Evolutionary conservation across 1,140 invertebrate genomes (phyloP).

Genomic region (Plodia interpunctella): DNA sequence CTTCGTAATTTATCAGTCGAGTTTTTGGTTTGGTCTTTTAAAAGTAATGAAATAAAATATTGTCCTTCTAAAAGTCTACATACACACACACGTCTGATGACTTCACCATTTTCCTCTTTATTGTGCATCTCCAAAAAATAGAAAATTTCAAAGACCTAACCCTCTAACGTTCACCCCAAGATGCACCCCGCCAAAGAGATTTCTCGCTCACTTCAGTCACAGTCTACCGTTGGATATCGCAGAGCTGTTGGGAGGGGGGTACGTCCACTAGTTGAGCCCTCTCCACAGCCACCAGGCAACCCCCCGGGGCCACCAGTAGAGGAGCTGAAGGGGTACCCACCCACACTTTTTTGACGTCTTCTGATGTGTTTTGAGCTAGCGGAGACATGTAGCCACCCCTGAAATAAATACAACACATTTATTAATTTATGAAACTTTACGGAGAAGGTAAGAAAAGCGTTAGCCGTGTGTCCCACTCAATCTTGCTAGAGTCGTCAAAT

Average conservation of each 20-base stretch:
- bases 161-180: constrained; percentile 30
- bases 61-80: not conserved
- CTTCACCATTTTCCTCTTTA: too few relatives aligned
- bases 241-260: constrained; percentile 36
- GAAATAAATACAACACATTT: constrained; percentile 28
- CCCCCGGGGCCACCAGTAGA: constrained; percentile 55
- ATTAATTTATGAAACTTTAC: not conserved
- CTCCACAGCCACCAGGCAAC: constrained; percentile 61
- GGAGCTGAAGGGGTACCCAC: constrained; percentile 50
- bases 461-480: too few relatives aligned
- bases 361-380: constrained; percentile 43
- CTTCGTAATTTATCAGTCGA: not conserved
- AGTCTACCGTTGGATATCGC: constrained; percentile 66
- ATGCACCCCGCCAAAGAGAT: constrained; percentile 42
- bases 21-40: not conserved
- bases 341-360: constrained; percentile 70
- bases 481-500: too few relatives aligned
- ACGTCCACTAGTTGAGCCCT: constrained; percentile 53
- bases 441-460: too few relatives aligned
- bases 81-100: too few relatives aligned
- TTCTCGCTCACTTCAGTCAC: constrained; percentile 21
- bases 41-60: not conserved
- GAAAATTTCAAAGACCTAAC: not conserved
- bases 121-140: not conserved
- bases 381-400: constrained; percentile 66